Conservation (phyloP, 2,797 vertebrate genomes). For the Thalassophryne amazonica region DNA sequence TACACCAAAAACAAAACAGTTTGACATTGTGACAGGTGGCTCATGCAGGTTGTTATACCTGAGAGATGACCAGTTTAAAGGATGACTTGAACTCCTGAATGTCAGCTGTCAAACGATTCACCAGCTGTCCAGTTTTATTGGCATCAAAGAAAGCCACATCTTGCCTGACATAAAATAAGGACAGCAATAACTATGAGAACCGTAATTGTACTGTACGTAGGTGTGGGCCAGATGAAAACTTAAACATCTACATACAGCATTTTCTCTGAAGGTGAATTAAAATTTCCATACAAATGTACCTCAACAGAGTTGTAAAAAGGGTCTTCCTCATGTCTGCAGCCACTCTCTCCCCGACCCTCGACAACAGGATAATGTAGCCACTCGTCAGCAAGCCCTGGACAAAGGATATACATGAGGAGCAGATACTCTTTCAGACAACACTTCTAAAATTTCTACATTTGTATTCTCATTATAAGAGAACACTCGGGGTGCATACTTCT, state of each 20-base stretch:
- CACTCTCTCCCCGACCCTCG: conserved; percentile 87
- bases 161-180: conserved; percentile 76
- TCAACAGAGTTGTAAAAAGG: conserved; percentile 86
- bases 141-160: conserved; percentile 94
- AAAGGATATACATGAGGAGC: conserved; percentile 2
- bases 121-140: conserved; percentile 90
- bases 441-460: conserved; percentile 1
- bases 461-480: background rate
- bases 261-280: background rate
- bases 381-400: conserved; percentile 87
- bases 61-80: conserved; percentile 93
- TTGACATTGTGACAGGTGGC: background rate
- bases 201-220: background rate
- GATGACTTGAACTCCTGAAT: conserved; percentile 98
- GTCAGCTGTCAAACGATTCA: conserved; percentile 89
- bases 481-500: background rate
- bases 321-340: conserved; percentile 89
- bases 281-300: conserved; percentile 50
- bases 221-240: background rate
- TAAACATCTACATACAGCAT: background rate
- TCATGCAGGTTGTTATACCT: conserved; percentile 72
- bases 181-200: background rate
- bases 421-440: conserved; percentile 11
- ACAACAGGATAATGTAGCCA: conserved; percentile 91
- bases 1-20: background rate